phyloP scores from a whole-genome alignment of 1,140 invertebrate species.

The Elymnias hypermnestra region DNA sequence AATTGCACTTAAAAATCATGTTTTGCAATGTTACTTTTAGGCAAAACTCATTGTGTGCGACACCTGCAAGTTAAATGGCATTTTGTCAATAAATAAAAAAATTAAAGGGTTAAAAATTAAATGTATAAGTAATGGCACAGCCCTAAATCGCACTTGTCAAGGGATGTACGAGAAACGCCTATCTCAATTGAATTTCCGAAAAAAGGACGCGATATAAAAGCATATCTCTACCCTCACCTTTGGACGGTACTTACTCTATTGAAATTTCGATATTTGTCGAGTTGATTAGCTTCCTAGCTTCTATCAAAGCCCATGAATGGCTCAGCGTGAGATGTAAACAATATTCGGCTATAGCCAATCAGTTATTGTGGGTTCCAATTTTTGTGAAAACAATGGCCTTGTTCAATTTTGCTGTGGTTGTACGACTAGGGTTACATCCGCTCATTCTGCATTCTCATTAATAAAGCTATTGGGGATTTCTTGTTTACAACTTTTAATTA shows the following conservation, averaged over 20 bases:
- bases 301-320: conserved; percentile 43
- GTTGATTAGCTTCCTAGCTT: conserved; percentile 55
- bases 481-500: too few species aligned
- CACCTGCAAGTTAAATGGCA: too few species aligned
- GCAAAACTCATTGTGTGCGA: too few species aligned
- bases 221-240: conserved; percentile 37
- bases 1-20: too few species aligned
- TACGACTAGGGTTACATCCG: not conserved
- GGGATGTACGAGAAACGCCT: conserved; percentile 45
- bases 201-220: conserved; percentile 50
- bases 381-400: conserved; percentile 52
- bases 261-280: conserved; percentile 63
- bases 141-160: conserved; percentile 56
- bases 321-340: conserved; percentile 48
- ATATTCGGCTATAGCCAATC: conserved; percentile 25
- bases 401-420: conserved; percentile 7
- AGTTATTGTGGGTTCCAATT: conserved; percentile 36
- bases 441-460: not conserved
- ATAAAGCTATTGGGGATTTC: not conserved
- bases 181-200: conserved; percentile 47
- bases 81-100: not conserved
- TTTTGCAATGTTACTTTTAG: too few species aligned
- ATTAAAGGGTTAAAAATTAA: too few species aligned
- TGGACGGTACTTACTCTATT: conserved; percentile 50
- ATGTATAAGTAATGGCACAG: conserved; percentile 14